These are phyloP conservation scores for Stenopsyche tienmushanensis DNA, from an alignment of 1,140 invertebrate species.

Conservation along the genomic window DNA sequence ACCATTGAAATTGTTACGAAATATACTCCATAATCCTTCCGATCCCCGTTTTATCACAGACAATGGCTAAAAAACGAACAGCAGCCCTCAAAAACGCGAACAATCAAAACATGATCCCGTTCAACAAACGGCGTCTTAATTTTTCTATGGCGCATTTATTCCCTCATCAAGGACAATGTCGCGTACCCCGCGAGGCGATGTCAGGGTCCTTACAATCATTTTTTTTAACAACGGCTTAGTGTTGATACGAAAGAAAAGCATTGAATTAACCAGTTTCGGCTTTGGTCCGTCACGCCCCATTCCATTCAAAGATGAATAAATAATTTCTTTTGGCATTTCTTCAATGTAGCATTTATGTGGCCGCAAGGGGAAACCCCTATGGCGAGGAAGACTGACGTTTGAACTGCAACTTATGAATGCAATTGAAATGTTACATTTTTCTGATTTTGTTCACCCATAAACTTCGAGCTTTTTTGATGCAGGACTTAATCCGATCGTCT, in stretches of 20 bases:
- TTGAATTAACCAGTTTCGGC: slow-evolving; percentile 24
- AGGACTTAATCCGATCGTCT: neutral
- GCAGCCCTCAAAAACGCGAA: no score
- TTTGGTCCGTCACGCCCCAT: slow-evolving; percentile 21
- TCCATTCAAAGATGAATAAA: slow-evolving; percentile 24
- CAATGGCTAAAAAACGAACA: no score
- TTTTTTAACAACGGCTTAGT: slow-evolving; percentile 16
- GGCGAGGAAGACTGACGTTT: neutral
- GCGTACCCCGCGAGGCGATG: neutral
- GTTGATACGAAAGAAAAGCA: neutral
- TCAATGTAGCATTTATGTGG: neutral
- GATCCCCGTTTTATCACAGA: neutral
- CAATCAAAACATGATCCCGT: neutral
- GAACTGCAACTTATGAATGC: neutral
- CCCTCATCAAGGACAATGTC: neutral
- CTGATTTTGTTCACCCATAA: neutral
- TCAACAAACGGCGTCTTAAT: slow-evolving; percentile 1
- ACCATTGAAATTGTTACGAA: neutral
- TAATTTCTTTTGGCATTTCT: slow-evolving; percentile 14
- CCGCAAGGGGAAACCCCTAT: slow-evolving; percentile 9
- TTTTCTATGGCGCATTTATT: neutral
- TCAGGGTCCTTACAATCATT: neutral
- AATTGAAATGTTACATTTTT: neutral
- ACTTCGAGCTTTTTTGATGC: neutral
- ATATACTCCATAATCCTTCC: neutral